These are phyloP conservation scores for Laspeyria flexula DNA, from an alignment of 2,888 invertebrate species.

Conservation along the genomic window DNA sequence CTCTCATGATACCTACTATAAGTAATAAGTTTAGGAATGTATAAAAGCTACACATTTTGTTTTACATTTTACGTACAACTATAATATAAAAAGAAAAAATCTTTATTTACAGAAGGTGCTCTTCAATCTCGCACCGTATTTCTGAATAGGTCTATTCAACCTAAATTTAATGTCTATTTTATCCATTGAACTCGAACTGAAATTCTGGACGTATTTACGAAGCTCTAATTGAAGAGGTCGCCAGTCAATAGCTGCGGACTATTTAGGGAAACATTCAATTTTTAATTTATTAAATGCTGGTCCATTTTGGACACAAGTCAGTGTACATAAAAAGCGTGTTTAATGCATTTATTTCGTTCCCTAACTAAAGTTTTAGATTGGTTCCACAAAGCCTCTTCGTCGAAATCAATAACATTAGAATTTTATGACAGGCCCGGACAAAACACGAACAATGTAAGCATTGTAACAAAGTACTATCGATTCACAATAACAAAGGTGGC, in stretches of 20 bases:
- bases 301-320: not conserved
- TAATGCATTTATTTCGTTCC: conserved; percentile 19
- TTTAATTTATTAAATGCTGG: conserved; percentile 4
- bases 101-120: too few relatives aligned
- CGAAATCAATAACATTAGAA: conserved; percentile 7
- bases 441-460: conserved; percentile 16
- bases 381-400: conserved; percentile 25
- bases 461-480: conserved; percentile 27
- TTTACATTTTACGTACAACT: too few relatives aligned
- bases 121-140: too few relatives aligned
- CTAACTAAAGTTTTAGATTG: conserved; percentile 24
- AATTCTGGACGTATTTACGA: not conserved
- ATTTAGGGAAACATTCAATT: not conserved
- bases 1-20: too few relatives aligned
- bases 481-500: conserved; percentile 45
- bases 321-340: conserved; percentile 15
- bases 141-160: too few relatives aligned
- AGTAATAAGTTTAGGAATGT: too few relatives aligned
- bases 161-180: not conserved
- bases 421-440: conserved; percentile 8
- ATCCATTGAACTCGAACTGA: not conserved
- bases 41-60: too few relatives aligned
- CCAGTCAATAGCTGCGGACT: conserved; percentile 1
- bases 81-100: too few relatives aligned
- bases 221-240: conserved; percentile 1